These are phyloP conservation scores for Discoglossus pictus DNA, from an alignment of 2,797 vertebrate genomes.

Conservation along the genomic window DNA sequence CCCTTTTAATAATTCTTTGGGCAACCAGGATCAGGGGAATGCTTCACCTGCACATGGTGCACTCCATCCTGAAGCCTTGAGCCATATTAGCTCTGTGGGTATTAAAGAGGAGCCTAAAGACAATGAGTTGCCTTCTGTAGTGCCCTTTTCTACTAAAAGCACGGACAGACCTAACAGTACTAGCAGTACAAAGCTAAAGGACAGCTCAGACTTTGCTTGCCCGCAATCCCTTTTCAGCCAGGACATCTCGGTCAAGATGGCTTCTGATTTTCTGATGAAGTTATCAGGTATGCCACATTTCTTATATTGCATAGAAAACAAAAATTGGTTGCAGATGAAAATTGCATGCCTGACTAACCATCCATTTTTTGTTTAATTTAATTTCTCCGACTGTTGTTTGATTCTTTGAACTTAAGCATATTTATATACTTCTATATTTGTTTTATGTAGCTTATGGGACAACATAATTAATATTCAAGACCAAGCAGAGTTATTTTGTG, in stretches of 20 bases:
- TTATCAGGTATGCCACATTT: constrained; percentile 83
- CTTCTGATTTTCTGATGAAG: constrained; percentile 98
- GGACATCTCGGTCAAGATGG: constrained; percentile 96
- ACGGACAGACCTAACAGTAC: constrained; percentile 80
- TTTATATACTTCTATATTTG: no score
- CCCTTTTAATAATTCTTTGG: constrained; percentile 77
- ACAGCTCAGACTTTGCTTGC: constrained; percentile 72
- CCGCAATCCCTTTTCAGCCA: constrained; percentile 92
- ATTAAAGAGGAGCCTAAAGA: constrained; percentile 97
- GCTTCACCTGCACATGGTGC: constrained; percentile 72
- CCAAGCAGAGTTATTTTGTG: no score
- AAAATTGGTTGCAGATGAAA: no score
- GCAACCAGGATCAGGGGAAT: constrained; percentile 73
- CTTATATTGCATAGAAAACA: neutral
- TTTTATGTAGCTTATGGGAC: no score
- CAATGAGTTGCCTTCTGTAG: constrained; percentile 75
- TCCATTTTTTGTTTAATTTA: no score
- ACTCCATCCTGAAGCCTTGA: constrained; percentile 74
- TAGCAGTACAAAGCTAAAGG: constrained; percentile 79
- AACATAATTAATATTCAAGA: no score
- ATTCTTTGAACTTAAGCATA: no score
- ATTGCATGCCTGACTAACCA: no score
- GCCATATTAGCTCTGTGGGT: constrained; percentile 71
- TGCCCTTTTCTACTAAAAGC: constrained; percentile 82
- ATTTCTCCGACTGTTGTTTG: no score